Base-by-base conservation (phyloP, 1,140 invertebrate species). In the Antheraea pernyi region DNA sequence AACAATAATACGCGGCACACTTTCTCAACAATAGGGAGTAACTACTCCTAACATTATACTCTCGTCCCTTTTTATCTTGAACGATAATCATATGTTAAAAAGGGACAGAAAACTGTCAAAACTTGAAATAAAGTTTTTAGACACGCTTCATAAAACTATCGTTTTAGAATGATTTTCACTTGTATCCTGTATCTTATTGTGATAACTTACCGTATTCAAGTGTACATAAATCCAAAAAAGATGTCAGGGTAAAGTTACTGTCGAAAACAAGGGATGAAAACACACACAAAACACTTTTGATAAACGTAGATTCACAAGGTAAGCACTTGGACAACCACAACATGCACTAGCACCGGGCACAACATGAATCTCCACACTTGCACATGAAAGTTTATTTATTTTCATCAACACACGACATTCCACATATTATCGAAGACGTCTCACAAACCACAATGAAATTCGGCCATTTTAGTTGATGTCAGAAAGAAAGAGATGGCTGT, bases 151-250 rank as follows among this genome's bases (percentile, higher is more conserved):
- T 66, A 37, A 74, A 76, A 78, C 68, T 75, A 48, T 68, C 72
- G 36, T 48, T 68, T 73, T 65, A 70, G 16, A 65, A 67, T 60
- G 2, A 69, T 53, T 39, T 62, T 72, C 74, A 30, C 4, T 59
- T 61, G 48, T 48, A 67, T 59, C 7, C 46, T 53, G 46, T 53
- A 53, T 53, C 46, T 7, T 53, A 53, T 53, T n/a, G 46, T 53
- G 11, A 59, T 48, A 78, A 83, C 89, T 86, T 78, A 91, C 89
- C 83, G 86, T 80, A 72, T 67, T 81, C 79, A 86, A 84, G 83
- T 85, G 83, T 82, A 88, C 87, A 91, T 89, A 89, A 86, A 91
- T 88, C 87, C 87, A 89, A 89, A 82, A 86, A 74, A 79, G 74
- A 81, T 74, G 78, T 78, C 78, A 79, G 78, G 75, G 61, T 76